phyloP scores from a whole-genome alignment of 2,797 vertebrate genomes.

The Mormyrops attenuatus region DNA sequence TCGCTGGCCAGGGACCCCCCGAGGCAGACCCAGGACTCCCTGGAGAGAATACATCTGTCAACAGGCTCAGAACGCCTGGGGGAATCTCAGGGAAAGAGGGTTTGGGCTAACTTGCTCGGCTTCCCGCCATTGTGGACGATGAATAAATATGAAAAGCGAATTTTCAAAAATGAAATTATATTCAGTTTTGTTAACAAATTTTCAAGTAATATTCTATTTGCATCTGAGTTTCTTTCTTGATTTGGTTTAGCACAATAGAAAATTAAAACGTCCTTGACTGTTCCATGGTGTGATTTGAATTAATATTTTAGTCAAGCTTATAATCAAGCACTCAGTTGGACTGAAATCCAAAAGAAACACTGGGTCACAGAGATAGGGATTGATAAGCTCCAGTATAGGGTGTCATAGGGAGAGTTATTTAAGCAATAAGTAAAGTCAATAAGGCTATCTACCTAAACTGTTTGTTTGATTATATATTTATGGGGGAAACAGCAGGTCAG shows the following conservation, averaged over 20 bases:
- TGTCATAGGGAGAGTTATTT: not conserved
- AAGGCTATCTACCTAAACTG: not conserved
- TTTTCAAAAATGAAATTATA: not conserved
- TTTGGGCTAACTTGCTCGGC: not conserved
- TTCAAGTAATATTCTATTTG: not conserved
- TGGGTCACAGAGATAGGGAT: not conserved
- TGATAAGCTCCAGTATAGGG: not conserved
- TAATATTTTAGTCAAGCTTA: not conserved
- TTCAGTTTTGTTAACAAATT: not conserved
- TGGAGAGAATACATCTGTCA: not conserved
- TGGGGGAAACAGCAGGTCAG: not conserved
- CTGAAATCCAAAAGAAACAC: not conserved
- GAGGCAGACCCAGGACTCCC: not conserved
- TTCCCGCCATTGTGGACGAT: not conserved
- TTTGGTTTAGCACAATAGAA: not conserved
- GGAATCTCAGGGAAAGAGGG: not conserved
- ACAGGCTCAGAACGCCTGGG: not conserved
- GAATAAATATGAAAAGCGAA: not conserved
- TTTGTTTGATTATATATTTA: not conserved
- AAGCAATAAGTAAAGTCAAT: slow-evolving; percentile 2
- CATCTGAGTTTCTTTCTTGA: not conserved
- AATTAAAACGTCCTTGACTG: not conserved
- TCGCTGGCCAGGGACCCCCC: not conserved
- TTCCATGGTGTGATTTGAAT: not conserved
- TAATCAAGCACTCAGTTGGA: not conserved